Conservation (phyloP, 1,140 invertebrate genomes). For the Theocolax elegans region DNA sequence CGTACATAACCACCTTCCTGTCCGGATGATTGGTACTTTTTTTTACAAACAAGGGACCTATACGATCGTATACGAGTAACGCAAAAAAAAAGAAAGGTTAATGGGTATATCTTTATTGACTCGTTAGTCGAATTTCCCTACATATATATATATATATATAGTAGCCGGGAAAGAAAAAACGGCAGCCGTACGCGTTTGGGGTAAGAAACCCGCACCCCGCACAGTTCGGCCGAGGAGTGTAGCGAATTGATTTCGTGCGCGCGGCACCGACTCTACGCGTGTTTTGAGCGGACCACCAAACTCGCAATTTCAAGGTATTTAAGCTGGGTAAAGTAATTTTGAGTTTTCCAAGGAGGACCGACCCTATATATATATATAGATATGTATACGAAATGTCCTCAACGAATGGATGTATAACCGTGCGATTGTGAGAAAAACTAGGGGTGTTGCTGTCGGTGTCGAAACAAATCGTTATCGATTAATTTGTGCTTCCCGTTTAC, state of each 20-base stretch:
- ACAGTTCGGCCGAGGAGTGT: not conserved
- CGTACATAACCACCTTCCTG: not conserved
- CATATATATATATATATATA: too few species aligned
- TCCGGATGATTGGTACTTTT: not conserved
- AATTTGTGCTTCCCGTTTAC: too few species aligned
- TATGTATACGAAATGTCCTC: too few species aligned
- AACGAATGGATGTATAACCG: too few species aligned
- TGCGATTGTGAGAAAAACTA: too few species aligned
- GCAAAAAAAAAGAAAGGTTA: not conserved
- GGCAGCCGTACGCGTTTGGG: not conserved
- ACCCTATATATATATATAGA: too few species aligned
- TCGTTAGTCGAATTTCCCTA: constrained; percentile 30
- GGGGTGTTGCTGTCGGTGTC: too few species aligned
- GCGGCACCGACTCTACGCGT: constrained; percentile 32
- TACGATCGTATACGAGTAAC: too few species aligned
- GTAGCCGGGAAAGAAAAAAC: too few species aligned
- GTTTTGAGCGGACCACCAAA: constrained; percentile 45
- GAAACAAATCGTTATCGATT: too few species aligned
- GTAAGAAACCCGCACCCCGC: not conserved
- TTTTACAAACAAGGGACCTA: too few species aligned
- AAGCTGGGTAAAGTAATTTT: constrained; percentile 20
- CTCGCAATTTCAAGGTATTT: constrained; percentile 66
- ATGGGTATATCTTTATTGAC: not conserved
- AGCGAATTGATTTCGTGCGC: constrained; percentile 58
- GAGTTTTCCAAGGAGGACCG: too few species aligned